Conservation (phyloP, 2,797 vertebrate genomes). For the Falco concolor region DNA sequence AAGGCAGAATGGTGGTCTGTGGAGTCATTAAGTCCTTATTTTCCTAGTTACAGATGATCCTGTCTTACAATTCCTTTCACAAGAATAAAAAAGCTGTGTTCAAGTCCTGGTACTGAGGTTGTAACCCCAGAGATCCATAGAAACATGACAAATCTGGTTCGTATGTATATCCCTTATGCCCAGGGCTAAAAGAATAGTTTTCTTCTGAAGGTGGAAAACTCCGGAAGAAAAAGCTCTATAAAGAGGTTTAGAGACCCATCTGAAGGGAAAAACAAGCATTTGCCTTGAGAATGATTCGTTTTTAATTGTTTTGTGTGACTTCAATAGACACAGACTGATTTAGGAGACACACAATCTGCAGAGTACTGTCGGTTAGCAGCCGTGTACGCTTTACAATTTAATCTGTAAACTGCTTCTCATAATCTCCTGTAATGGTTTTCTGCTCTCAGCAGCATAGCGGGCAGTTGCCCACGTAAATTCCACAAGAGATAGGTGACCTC, state of each 20-base stretch:
- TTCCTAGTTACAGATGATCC: not conserved
- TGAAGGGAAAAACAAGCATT: not conserved
- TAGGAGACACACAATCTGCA: slow-evolving; percentile 8
- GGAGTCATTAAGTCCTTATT: not conserved
- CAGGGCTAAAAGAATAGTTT: not conserved
- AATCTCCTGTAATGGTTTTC: slow-evolving; percentile 35
- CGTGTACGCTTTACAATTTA: not conserved
- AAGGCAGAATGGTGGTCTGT: not conserved
- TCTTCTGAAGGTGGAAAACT: not conserved
- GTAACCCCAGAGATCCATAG: not conserved
- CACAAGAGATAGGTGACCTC: not conserved
- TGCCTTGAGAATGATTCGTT: not conserved
- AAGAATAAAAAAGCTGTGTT: not conserved
- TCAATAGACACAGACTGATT: slow-evolving; percentile 21
- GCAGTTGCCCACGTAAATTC: slow-evolving; percentile 44
- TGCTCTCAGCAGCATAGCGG: slow-evolving; percentile 29
- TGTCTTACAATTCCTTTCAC: not conserved
- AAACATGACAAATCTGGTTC: not conserved
- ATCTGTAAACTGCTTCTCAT: slow-evolving; percentile 35
- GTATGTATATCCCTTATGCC: not conserved
- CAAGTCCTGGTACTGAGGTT: not conserved
- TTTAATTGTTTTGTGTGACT: slow-evolving; percentile 58
- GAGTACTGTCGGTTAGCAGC: slow-evolving; percentile 17
- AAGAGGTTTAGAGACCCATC: slow-evolving; percentile 1
- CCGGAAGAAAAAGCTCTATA: not conserved